Conservation (phyloP, 2,113 vertebrate genomes). For the Daubentonia madagascariensis region DNA sequence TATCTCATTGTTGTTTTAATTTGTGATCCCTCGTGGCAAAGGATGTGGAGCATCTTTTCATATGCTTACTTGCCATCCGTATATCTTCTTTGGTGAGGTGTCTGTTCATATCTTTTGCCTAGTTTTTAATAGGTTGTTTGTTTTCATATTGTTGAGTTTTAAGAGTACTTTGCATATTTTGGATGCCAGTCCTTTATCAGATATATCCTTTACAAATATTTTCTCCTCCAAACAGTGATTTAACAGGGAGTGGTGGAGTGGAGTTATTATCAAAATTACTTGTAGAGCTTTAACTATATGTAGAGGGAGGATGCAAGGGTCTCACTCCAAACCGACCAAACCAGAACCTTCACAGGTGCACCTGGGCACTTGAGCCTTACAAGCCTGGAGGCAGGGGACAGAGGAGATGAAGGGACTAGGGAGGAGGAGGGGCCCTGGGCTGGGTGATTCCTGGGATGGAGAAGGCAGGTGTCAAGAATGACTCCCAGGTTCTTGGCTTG, state of each 20-base stretch:
- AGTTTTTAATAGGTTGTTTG: background rate
- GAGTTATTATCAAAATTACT: background rate
- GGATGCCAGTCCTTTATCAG: background rate
- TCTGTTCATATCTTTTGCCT: background rate
- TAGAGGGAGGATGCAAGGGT: background rate
- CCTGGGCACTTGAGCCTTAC: background rate
- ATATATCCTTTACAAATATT: background rate
- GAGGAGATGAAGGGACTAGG: background rate
- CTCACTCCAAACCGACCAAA: background rate
- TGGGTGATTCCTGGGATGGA: no score
- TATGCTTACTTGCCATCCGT: background rate
- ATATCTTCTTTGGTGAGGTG: background rate
- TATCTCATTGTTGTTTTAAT: background rate
- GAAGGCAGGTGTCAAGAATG: background rate
- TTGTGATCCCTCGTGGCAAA: background rate
- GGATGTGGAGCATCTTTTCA: background rate
- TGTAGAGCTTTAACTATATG: background rate
- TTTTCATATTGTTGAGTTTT: background rate
- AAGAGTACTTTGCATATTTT: background rate
- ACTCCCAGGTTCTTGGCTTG: background rate
- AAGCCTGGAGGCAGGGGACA: background rate
- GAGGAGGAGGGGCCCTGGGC: no score
- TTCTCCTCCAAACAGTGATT: background rate
- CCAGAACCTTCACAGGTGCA: background rate
- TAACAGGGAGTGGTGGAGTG: background rate